phyloP scores from a whole-genome alignment of 2,797 vertebrate genomes.

The Rhinella marina region DNA sequence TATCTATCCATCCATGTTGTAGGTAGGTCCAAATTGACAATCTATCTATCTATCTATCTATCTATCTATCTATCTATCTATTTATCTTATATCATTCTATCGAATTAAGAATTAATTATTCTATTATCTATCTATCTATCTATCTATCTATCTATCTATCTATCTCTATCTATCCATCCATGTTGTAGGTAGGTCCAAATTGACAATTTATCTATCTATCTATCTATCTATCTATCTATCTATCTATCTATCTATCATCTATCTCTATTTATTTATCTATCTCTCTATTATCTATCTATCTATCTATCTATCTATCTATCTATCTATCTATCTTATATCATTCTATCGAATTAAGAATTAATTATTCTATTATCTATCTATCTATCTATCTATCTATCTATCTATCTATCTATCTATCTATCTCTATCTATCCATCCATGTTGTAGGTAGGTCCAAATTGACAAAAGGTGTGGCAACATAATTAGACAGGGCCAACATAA shows the following conservation, averaged over 20 bases:
- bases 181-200: too few species aligned
- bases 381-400: constrained; percentile 15
- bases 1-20: constrained; percentile 3
- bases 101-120: background rate
- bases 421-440: constrained; percentile 8
- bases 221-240: background rate
- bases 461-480: too few species aligned
- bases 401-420: background rate
- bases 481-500: too few species aligned
- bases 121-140: background rate
- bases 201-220: too few species aligned
- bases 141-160: background rate
- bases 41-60: background rate
- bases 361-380: background rate
- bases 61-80: too few species aligned
- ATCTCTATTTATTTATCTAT: background rate
- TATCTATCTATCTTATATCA: background rate
- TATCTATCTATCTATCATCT: background rate
- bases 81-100: background rate
- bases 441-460: too few species aligned
- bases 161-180: too few species aligned
- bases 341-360: background rate
- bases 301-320: constrained; percentile 7
- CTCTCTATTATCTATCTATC: background rate
- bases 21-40: too few species aligned